Evolutionary conservation across 2,113 vertebrate genomes (phyloP), one percentile per base, ranked within the genome.

Genomic region (Callipepla californica): DNA sequence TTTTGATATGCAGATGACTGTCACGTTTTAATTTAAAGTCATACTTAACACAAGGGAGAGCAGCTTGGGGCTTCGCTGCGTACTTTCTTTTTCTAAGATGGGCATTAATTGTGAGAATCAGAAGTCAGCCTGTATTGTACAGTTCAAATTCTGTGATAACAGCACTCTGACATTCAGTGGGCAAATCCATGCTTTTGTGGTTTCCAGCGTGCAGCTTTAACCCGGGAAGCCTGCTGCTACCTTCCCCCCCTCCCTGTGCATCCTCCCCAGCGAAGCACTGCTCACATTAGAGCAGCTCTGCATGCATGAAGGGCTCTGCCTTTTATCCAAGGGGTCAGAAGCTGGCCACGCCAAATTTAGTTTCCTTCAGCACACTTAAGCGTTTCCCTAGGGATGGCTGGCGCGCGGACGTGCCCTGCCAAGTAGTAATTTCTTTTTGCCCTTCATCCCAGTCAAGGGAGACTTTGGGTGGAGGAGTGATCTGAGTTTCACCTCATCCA

Each of bases 251-350:
- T 59, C 51, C 61, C 36, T 9, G 38, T 45, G 36, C 55, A 9
- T n/a, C 75, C 8, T 89, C 55, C 69, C 34, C 79, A 36, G 50
- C 0, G 15, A 74, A 85, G 78, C 4, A 3, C 87, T 80, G 18
- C 6, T 83, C 57, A 3, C 1, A 0, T 85, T 58, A 23, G 50
- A 85, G 65, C 12, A n/a, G 42, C 65, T 90, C 67, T 67, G 68
- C 79, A 83, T 44, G 79, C 87, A 67, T 91, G 94, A 96, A 11
- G 25, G 57, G 59, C 32, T 93, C 76, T 77, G 45, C 4, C 22
- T 76, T 34, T 36, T 53, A 88, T 81, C 79, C 25, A 48, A 80
- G 83, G 57, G 95, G 91, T 96, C 92, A 96, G 34, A 57, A 86
- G 83, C 73, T 83, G 95, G 90, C 76, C 90, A 83, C 3, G 77